These are phyloP conservation scores for Poeciliopsis occidentalis DNA, from an alignment of 2,113 vertebrate species.

Conservation along the genomic window DNA sequence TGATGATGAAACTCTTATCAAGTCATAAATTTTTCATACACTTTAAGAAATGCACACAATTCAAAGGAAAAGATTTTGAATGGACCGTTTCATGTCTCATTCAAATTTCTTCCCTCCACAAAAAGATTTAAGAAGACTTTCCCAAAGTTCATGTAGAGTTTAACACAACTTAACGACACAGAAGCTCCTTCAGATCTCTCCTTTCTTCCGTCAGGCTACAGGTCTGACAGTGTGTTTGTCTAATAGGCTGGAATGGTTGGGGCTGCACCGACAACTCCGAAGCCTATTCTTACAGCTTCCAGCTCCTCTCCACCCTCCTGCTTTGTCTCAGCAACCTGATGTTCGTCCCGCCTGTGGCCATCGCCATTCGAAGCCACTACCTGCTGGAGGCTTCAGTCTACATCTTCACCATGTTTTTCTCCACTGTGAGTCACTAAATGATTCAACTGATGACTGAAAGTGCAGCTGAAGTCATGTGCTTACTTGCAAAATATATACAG, in stretches of 20 bases:
- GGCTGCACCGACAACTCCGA: conserved; percentile 93
- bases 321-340: conserved; percentile 98
- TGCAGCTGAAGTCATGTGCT: not conserved
- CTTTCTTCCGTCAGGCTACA: not conserved
- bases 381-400: conserved; percentile 95
- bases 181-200: conserved; percentile 12
- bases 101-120: conserved; percentile 8
- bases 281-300: conserved; percentile 96
- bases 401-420: conserved; percentile 99
- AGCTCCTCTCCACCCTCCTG: conserved; percentile 93
- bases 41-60: conserved; percentile 25
- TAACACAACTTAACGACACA: conserved; percentile 11
- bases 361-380: conserved; percentile 92
- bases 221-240: conserved; percentile 7
- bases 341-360: conserved; percentile 94
- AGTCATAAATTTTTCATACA: conserved; percentile 43
- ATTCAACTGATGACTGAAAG: not conserved
- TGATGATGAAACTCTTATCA: conserved; percentile 10
- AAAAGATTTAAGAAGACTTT: not conserved
- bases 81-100: conserved; percentile 15
- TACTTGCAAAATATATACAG: not conserved
- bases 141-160: not conserved
- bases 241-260: conserved; percentile 96
- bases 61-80: conserved; percentile 24
- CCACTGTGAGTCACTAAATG: conserved; percentile 84